These are phyloP conservation scores for Aphidoletes aphidimyza DNA, from an alignment of 2,888 invertebrate genomes.

Conservation along the genomic window DNA sequence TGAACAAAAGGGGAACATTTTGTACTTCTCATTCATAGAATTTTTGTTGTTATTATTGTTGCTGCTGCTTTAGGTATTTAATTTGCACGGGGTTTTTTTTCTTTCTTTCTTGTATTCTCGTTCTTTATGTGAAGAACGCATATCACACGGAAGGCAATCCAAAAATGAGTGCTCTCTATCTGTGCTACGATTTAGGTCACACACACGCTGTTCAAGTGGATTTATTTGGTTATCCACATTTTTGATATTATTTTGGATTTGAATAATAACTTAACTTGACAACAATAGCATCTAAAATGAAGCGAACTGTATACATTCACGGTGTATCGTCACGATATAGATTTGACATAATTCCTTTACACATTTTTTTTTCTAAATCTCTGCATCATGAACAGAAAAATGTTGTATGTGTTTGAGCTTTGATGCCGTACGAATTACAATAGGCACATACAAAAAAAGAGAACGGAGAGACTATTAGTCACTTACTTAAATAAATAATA, in stretches of 20 bases:
- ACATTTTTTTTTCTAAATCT: too few species aligned
- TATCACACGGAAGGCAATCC: background rate
- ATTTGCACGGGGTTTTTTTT: background rate
- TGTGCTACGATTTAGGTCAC: conserved; percentile 22
- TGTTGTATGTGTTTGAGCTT: too few species aligned
- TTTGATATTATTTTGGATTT: background rate
- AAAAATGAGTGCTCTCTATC: conserved; percentile 11
- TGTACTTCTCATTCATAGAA: too few species aligned
- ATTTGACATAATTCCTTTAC: too few species aligned
- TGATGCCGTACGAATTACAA: too few species aligned
- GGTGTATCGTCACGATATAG: too few species aligned
- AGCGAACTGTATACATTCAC: too few species aligned
- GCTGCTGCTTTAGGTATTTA: too few species aligned
- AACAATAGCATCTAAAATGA: background rate
- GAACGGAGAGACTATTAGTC: background rate
- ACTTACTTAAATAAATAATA: background rate
- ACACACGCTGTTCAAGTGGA: background rate
- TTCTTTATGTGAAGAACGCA: background rate
- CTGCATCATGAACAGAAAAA: too few species aligned
- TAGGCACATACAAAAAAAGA: background rate
- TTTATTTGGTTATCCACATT: background rate
- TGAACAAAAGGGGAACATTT: background rate
- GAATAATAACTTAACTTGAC: too few species aligned
- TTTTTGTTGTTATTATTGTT: too few species aligned
- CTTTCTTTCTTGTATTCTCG: too few species aligned